Evolutionary conservation across 2,797 vertebrate genomes (phyloP).

Genomic region (Helarctos malayanus): DNA sequence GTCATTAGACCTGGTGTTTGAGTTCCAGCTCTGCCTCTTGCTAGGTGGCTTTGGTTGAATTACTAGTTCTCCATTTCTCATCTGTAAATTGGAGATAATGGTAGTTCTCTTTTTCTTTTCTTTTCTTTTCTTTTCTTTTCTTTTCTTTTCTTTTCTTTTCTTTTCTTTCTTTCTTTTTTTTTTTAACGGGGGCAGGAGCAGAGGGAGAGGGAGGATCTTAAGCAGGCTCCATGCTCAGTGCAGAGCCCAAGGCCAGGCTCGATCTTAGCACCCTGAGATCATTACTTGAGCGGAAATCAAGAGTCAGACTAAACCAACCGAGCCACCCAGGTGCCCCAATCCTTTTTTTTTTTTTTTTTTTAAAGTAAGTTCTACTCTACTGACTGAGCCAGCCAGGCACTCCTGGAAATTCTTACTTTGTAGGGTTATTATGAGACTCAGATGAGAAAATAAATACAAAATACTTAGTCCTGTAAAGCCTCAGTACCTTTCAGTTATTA

Average conservation of each 20-base stretch:
- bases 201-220: background rate
- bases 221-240: too few species aligned
- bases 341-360: background rate
- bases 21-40: background rate
- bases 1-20: background rate
- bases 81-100: background rate
- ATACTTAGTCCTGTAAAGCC: background rate
- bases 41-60: background rate
- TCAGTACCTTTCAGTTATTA: background rate
- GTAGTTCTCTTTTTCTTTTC: background rate
- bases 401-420: background rate
- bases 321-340: background rate
- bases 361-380: background rate
- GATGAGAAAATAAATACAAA: slow-evolving; percentile 23
- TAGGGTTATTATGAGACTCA: background rate
- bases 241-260: too few species aligned
- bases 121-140: too few species aligned
- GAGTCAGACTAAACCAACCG: background rate
- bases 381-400: background rate
- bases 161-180: background rate
- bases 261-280: too few species aligned
- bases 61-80: background rate
- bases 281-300: too few species aligned
- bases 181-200: background rate
- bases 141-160: background rate